phyloP scores from a whole-genome alignment of 1,140 invertebrate genomes.

The Hyles euphorbiae region DNA sequence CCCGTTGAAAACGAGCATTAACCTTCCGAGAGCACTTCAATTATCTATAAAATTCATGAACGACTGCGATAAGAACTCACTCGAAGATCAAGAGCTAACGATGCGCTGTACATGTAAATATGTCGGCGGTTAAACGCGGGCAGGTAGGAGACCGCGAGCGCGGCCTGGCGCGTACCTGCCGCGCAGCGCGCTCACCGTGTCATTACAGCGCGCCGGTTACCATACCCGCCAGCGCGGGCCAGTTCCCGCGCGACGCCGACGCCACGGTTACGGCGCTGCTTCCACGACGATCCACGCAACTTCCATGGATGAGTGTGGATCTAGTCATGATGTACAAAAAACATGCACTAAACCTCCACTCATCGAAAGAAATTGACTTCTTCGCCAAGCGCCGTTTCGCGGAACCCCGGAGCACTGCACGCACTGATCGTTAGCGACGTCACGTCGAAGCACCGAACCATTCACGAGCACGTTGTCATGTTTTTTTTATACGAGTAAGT shows the following conservation, averaged over 20 bases:
- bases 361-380: conserved; percentile 75
- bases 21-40: no score
- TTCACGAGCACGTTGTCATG: conserved; percentile 64
- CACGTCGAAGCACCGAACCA: conserved; percentile 60
- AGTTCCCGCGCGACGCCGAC: conserved; percentile 23
- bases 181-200: conserved; percentile 55
- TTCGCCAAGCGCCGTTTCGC: conserved; percentile 34
- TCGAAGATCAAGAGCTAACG: conserved; percentile 42
- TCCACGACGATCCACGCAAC: conserved; percentile 61
- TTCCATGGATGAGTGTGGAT: conserved; percentile 77
- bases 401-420: conserved; percentile 53
- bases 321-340: conserved; percentile 72
- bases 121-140: conserved; percentile 32
- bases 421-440: conserved; percentile 63
- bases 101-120: conserved; percentile 51
- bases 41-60: conserved; percentile 29
- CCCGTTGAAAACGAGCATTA: no score
- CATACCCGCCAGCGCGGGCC: conserved; percentile 51
- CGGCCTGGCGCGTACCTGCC: conserved; percentile 49
- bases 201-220: conserved; percentile 57
- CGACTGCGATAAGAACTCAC: conserved; percentile 51
- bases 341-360: conserved; percentile 77
- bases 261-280: conserved; percentile 21
- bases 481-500: conserved; percentile 55
- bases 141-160: conserved; percentile 49